Evolutionary conservation across 2,888 invertebrate genomes (phyloP).

Genomic region (Mesoligia furuncula): DNA sequence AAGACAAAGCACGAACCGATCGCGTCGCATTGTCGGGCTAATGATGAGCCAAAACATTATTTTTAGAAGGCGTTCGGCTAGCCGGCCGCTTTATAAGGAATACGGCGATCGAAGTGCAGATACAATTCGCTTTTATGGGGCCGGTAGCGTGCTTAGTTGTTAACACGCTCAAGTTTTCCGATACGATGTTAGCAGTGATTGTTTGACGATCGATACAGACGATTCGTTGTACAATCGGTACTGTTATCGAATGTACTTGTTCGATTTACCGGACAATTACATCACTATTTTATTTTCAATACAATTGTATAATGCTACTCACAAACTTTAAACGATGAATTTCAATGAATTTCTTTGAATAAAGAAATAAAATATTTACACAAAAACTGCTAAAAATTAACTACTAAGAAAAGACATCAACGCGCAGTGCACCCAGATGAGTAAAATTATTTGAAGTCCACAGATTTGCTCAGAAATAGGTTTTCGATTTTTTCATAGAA

Average conservation of each 20-base stretch:
- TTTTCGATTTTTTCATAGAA: background rate
- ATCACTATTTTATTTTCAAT: background rate
- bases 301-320: too few relatives aligned
- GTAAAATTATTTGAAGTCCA: background rate
- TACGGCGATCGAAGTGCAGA: conserved; percentile 76
- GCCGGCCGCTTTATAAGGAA: conserved; percentile 78
- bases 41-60: conserved; percentile 89
- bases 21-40: conserved; percentile 83
- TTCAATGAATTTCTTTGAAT: too few relatives aligned
- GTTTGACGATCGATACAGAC: conserved; percentile 54
- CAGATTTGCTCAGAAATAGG: background rate
- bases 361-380: background rate
- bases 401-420: conserved; percentile 66
- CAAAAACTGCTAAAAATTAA: background rate
- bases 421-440: conserved; percentile 47
- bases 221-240: conserved; percentile 46
- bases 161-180: conserved; percentile 66
- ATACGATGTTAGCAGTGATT: conserved; percentile 64
- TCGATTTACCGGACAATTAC: conserved; percentile 8
- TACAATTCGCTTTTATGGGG: conserved; percentile 82
- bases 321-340: background rate
- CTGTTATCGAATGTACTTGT: conserved; percentile 37
- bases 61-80: conserved; percentile 81
- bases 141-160: conserved; percentile 79
- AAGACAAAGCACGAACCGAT: conserved; percentile 88